Percentiles rank a stretch among this genome's conserved stretches.
Evolutionary conservation across 1,140 invertebrate genomes (phyloP).

Genomic region (Amphibalanus amphitrite): DNA sequence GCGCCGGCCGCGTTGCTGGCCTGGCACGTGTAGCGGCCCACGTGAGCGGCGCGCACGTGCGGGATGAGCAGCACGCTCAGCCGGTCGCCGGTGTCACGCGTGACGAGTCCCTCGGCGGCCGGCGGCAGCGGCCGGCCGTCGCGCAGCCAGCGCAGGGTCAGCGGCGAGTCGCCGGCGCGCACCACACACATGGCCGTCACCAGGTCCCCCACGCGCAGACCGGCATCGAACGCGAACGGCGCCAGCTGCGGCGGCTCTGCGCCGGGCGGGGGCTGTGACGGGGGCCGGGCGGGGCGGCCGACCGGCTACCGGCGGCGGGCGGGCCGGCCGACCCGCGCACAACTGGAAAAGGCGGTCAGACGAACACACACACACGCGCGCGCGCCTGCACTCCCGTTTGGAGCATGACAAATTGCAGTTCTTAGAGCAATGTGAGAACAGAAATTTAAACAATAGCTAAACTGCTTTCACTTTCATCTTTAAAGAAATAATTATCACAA

Average conservation of each 20-base stretch:
- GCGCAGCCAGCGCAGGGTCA: conserved; percentile 58
- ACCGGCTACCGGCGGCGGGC: too few relatives aligned
- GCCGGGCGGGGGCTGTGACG: too few relatives aligned
- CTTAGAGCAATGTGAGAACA: too few relatives aligned
- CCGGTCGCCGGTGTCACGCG: conserved; percentile 33
- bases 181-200: conserved; percentile 86
- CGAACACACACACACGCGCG: too few relatives aligned
- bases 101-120: neutral
- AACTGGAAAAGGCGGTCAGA: too few relatives aligned
- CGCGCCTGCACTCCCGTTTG: too few relatives aligned
- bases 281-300: too few relatives aligned
- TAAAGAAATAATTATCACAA: too few relatives aligned
- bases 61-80: conserved; percentile 57
- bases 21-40: conserved; percentile 30
- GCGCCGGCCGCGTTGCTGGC: conserved; percentile 28
- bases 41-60: conserved; percentile 39
- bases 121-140: conserved; percentile 40
- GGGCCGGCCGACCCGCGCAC: too few relatives aligned
- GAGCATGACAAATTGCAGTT: too few relatives aligned
- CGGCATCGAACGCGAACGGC: conserved; percentile 72
- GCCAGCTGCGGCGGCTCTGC: conserved; percentile 33
- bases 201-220: conserved; percentile 63
- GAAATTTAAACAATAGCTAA: too few relatives aligned
- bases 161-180: conserved; percentile 53
- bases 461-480: too few relatives aligned